A percentile compares a stretch with the other conserved stretches of the same genome.
Conservation (phyloP, 2,797 vertebrate species). For the Prionace glauca region DNA sequence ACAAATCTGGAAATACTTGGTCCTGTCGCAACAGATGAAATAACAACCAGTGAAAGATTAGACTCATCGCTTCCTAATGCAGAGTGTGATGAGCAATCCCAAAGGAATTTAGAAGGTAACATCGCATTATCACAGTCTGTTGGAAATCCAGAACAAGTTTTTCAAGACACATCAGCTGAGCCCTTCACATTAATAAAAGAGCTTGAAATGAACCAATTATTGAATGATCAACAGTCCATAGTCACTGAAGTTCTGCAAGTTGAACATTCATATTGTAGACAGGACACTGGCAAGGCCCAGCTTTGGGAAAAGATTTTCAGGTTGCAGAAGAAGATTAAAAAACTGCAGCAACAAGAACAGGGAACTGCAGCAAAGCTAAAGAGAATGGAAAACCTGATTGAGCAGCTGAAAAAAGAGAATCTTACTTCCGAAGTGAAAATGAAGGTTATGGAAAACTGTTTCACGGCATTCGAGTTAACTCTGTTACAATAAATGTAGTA, state of each 20-base stretch:
- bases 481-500: conserved; percentile 53
- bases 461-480: conserved; percentile 62
- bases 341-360: conserved; percentile 68
- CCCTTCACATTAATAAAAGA: conserved; percentile 45
- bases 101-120: background rate
- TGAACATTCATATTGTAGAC: conserved; percentile 71
- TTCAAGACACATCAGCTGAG: background rate
- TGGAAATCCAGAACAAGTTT: background rate
- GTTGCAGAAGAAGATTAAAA: conserved; percentile 69
- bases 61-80: background rate
- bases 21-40: background rate
- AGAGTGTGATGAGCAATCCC: background rate
- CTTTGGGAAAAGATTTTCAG: conserved; percentile 73
- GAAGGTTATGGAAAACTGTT: conserved; percentile 66
- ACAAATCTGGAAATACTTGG: background rate
- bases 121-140: background rate
- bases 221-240: conserved; percentile 45
- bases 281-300: conserved; percentile 63
- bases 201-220: conserved; percentile 43
- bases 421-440: conserved; percentile 71
- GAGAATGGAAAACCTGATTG: conserved; percentile 65
- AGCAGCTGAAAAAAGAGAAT: conserved; percentile 63
- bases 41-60: background rate
- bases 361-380: conserved; percentile 65
- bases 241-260: conserved; percentile 50